A percentile compares a stretch with the other conserved stretches of the same genome.
Evolutionary conservation across 2,888 invertebrate species (phyloP).

Genomic region (Oeneis ivallda): DNA sequence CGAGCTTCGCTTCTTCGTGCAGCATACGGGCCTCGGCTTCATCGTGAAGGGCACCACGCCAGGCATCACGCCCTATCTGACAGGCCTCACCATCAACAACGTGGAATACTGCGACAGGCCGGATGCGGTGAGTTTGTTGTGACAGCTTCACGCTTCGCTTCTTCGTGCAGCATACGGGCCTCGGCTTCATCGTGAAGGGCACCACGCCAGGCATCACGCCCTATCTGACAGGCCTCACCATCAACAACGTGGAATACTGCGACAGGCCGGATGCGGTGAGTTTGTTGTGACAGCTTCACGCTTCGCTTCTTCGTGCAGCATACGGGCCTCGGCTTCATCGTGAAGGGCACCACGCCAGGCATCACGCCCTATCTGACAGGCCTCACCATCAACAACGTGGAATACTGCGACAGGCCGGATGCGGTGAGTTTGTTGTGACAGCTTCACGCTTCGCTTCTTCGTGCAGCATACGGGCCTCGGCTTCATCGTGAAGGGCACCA

Average conservation of each 20-base stretch:
- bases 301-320: constrained; percentile 10
- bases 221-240: constrained; percentile 42
- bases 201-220: constrained; percentile 43
- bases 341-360: constrained; percentile 35
- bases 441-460: constrained; percentile 11
- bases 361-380: constrained; percentile 46
- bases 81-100: constrained; percentile 42
- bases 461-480: constrained; percentile 11
- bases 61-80: constrained; percentile 47
- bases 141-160: constrained; percentile 8
- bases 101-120: constrained; percentile 46
- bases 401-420: constrained; percentile 44
- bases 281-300: constrained; percentile 14
- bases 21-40: constrained; percentile 14
- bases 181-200: constrained; percentile 27
- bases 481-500: constrained; percentile 26
- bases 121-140: constrained; percentile 41
- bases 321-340: constrained; percentile 17
- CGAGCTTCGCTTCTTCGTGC: constrained; percentile 9
- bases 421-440: constrained; percentile 42
- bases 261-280: constrained; percentile 43
- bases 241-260: constrained; percentile 47
- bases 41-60: constrained; percentile 25
- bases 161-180: constrained; percentile 8
- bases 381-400: constrained; percentile 42